These are phyloP conservation scores for Micronisus gabar DNA, from an alignment of 2,113 vertebrate species.

Conservation along the genomic window DNA sequence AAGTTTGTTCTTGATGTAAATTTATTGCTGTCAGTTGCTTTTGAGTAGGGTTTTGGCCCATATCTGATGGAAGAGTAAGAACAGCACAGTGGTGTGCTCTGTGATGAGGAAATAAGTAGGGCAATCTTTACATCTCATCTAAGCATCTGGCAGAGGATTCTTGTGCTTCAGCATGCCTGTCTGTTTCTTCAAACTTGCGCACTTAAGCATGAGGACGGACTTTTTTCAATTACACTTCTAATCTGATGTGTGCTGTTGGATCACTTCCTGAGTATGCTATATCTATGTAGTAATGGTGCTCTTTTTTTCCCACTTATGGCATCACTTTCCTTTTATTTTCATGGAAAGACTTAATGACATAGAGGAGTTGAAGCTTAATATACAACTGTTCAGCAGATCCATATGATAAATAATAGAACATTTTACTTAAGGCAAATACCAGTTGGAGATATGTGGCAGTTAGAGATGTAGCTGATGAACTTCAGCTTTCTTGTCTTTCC, in stretches of 20 bases:
- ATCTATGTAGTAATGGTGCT: not conserved
- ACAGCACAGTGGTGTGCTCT: not conserved
- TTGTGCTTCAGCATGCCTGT: not conserved
- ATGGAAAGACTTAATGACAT: not conserved
- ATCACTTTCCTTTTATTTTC: not conserved
- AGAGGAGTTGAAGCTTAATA: not conserved
- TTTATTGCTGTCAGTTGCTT: not conserved
- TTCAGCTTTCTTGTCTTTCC: not conserved
- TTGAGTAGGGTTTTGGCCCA: not conserved
- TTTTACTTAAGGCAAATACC: not conserved
- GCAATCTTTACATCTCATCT: not conserved
- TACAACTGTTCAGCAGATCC: not conserved
- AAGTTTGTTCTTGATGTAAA: not conserved
- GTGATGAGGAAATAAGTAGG: not conserved
- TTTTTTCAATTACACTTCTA: not conserved
- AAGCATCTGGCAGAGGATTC: not conserved
- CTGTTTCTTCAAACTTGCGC: not conserved
- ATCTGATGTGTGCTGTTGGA: not conserved
- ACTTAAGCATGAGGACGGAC: not conserved
- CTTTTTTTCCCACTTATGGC: accelerated
- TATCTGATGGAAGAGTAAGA: not conserved
- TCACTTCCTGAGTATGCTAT: not conserved
- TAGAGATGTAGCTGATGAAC: not conserved
- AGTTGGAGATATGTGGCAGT: not conserved
- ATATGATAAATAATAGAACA: not conserved